These are phyloP conservation scores for Drosophila repleta DNA, from an alignment of 1,140 invertebrate genomes.

Conservation along the genomic window DNA sequence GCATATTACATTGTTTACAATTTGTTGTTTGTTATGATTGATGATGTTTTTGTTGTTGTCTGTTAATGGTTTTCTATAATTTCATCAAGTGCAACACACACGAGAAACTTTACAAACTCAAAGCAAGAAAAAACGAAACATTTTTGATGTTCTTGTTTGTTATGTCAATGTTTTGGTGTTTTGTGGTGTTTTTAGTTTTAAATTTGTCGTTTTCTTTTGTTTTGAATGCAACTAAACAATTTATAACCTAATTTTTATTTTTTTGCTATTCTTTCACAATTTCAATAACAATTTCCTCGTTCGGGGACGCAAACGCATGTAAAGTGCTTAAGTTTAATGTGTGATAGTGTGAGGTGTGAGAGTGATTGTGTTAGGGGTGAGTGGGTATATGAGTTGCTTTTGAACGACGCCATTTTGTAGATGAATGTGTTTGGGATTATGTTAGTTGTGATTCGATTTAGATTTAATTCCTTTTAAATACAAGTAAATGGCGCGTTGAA, in stretches of 20 bases:
- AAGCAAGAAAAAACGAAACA: slow-evolving; percentile 23
- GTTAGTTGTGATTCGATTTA: slow-evolving; percentile 28
- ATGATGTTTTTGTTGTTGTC: too few relatives aligned
- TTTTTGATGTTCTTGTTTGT: slow-evolving; percentile 38
- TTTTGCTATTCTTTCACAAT: slow-evolving; percentile 44
- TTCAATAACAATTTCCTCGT: slow-evolving; percentile 44
- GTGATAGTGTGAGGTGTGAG: slow-evolving; percentile 12
- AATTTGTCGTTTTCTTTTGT: slow-evolving; percentile 35
- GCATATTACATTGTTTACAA: slow-evolving; percentile 63
- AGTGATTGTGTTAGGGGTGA: slow-evolving; percentile 19
- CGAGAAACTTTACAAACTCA: slow-evolving; percentile 50
- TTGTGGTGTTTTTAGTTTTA: slow-evolving; percentile 32
- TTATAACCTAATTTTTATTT: slow-evolving; percentile 42
- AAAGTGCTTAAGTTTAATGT: slow-evolving; percentile 27
- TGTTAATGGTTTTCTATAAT: slow-evolving; percentile 32
- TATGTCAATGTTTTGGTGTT: slow-evolving; percentile 43
- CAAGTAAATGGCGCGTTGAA: slow-evolving; percentile 71
- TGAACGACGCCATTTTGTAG: slow-evolving; percentile 63
- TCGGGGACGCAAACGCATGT: slow-evolving; percentile 67
- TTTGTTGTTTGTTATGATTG: slow-evolving; percentile 36
- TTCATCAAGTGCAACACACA: slow-evolving; percentile 50
- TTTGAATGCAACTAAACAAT: slow-evolving; percentile 47
- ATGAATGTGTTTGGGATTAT: slow-evolving; percentile 18
- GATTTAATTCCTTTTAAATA: slow-evolving; percentile 9
- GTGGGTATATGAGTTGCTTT: slow-evolving; percentile 49